Conservation (phyloP, 2,113 vertebrate genomes). For the Sclerurus mexicanus region DNA sequence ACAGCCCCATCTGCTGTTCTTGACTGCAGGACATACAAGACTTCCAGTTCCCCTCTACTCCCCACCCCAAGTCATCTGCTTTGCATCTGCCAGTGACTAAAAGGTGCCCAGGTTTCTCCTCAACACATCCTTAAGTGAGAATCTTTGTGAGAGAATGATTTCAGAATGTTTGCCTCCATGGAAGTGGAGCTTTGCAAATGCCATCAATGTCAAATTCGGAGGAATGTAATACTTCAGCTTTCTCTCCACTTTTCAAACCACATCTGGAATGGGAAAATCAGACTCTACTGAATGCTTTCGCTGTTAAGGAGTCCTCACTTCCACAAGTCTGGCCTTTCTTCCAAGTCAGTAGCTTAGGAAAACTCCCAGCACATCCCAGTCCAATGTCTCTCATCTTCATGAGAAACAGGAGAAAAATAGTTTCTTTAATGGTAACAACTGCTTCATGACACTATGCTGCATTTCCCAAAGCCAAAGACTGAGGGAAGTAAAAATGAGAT, state of each 20-base stretch:
- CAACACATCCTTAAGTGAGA: not conserved
- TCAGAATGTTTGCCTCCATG: not conserved
- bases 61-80: not conserved
- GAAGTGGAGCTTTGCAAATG: not conserved
- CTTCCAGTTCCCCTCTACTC: not conserved
- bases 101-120: not conserved
- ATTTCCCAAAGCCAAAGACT: not conserved
- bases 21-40: not conserved
- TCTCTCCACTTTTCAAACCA: not conserved
- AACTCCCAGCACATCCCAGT: not conserved
- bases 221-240: not conserved
- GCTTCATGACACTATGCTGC: not conserved
- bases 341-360: not conserved
- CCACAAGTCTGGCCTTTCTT: not conserved
- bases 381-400: not conserved
- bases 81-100: not conserved
- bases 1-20: not conserved
- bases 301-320: not conserved
- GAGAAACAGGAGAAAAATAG: not conserved
- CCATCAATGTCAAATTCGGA: not conserved
- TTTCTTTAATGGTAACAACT: not conserved
- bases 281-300: not conserved
- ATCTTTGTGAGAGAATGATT: not conserved
- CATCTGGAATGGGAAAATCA: not conserved
- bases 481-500: not conserved